Evolutionary conservation across 2,797 vertebrate genomes (phyloP), one percentile per base, ranked within the genome.

Genomic region (Manis crassicaudata): DNA sequence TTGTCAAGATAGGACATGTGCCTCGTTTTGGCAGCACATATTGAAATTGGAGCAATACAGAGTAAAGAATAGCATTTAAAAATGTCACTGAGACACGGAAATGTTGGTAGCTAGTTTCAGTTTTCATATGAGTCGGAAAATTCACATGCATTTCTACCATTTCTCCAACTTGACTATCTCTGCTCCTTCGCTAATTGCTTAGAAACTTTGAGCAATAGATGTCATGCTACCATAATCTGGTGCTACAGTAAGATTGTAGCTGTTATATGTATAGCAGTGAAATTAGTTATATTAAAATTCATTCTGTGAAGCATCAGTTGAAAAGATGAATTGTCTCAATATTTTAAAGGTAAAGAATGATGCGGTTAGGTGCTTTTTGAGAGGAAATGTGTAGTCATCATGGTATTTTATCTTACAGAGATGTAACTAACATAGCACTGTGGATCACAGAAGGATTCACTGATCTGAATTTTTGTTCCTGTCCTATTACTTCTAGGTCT

Each of bases 61-160:
- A 87, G 40, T 65, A 77, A 50, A 90, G 65, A 94, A 25, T 90
- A 63, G 72, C 6, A 80, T 65, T 82, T 86, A 13, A 27, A 82
- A 82, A 56, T 70, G 32, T 88, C 18, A 87, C 32, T 79, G 85
- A 56, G 29, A 93, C 92, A 23, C 56, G 85, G 50, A 17, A 87
- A 77, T 94, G 32, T 94, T 95, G 73, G 62, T 81, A 82, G n/a
- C 56, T 88, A 86, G 65, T 90, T 96, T 96, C 16, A 79, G 63
- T 96, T 94, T 95, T 93, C 72, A 81, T 50, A 83, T 50, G 8
- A 68, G 70, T 68, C 83, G 62, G 56, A 58, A 79, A 95, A 84
- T 73, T 95, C 77, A 70, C 32, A 77, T 29, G 73, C 40, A 72
- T 89, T 67, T 88, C 13, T 93, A 29, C 56, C 27, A 29, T 67